phyloP scores from a whole-genome alignment of 2,888 invertebrate species.

The Neria commutata region DNA sequence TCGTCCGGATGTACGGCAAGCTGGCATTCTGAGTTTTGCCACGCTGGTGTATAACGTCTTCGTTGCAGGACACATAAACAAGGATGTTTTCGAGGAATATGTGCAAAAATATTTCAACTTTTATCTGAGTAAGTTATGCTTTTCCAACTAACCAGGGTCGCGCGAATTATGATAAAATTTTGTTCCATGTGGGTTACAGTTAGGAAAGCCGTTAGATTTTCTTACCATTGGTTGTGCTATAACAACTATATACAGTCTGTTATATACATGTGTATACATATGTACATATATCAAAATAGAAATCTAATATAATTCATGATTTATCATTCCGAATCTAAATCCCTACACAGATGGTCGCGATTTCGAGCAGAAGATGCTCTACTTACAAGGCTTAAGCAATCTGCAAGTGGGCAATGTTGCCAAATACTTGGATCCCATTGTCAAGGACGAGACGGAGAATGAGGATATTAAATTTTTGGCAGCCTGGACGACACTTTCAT shows the following conservation, averaged over 20 bases:
- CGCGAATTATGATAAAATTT: too few species aligned
- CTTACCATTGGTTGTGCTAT: too few species aligned
- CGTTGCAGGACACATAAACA: conserved; percentile 63
- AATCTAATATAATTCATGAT: too few species aligned
- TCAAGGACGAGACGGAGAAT: conserved; percentile 65
- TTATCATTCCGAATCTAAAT: too few species aligned
- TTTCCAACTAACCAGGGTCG: too few species aligned
- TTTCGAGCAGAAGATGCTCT: conserved; percentile 73
- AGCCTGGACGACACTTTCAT: conserved; percentile 67
- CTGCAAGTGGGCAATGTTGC: conserved; percentile 67
- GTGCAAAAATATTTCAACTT: conserved; percentile 74
- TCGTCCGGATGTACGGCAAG: conserved; percentile 67
- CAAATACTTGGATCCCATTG: conserved; percentile 64
- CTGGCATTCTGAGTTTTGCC: conserved; percentile 73
- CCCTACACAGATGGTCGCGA: conserved; percentile 71
- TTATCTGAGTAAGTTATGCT: conserved; percentile 68
- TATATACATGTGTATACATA: too few species aligned
- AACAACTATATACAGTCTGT: too few species aligned
- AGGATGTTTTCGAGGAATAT: conserved; percentile 73
- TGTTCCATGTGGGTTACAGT: too few species aligned
- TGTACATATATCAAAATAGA: too few species aligned
- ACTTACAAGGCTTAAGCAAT: conserved; percentile 75
- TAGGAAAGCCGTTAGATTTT: too few species aligned
- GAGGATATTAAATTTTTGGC: conserved; percentile 69
- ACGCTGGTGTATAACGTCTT: conserved; percentile 72